These are phyloP conservation scores for Pharmacophagus antenor DNA, from an alignment of 2,888 invertebrate genomes.

Conservation along the genomic window DNA sequence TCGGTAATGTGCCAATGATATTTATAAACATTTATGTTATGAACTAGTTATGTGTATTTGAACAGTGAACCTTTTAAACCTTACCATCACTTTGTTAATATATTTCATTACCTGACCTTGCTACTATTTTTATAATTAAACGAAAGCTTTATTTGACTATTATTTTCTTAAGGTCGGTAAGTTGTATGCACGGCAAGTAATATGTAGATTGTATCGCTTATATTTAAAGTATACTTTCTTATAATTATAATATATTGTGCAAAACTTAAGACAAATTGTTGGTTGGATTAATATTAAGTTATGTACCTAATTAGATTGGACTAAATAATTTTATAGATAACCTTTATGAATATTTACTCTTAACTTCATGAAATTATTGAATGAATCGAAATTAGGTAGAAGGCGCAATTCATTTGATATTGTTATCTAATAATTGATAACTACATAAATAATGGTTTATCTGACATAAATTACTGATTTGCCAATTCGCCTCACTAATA, in stretches of 20 bases:
- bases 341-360: too few relatives aligned
- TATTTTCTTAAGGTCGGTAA: background rate
- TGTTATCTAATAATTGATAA: constrained; percentile 7
- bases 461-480: constrained; percentile 1
- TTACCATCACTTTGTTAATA: constrained; percentile 26
- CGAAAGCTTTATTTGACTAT: background rate
- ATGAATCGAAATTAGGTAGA: constrained; percentile 27
- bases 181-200: too few relatives aligned
- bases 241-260: too few relatives aligned
- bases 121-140: constrained; percentile 2
- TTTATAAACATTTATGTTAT: constrained; percentile 28
- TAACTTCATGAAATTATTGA: constrained; percentile 21
- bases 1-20: constrained; percentile 26
- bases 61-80: constrained; percentile 19
- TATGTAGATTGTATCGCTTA: too few relatives aligned
- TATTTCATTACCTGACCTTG: constrained; percentile 26
- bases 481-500: background rate
- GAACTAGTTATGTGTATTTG: constrained; percentile 9
- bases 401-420: constrained; percentile 28
- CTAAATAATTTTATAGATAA: too few relatives aligned
- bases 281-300: too few relatives aligned
- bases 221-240: too few relatives aligned
- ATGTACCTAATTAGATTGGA: too few relatives aligned
- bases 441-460: background rate
- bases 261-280: too few relatives aligned